Conservation (phyloP, 2,888 invertebrate species). For the Dendrolimus pini region DNA sequence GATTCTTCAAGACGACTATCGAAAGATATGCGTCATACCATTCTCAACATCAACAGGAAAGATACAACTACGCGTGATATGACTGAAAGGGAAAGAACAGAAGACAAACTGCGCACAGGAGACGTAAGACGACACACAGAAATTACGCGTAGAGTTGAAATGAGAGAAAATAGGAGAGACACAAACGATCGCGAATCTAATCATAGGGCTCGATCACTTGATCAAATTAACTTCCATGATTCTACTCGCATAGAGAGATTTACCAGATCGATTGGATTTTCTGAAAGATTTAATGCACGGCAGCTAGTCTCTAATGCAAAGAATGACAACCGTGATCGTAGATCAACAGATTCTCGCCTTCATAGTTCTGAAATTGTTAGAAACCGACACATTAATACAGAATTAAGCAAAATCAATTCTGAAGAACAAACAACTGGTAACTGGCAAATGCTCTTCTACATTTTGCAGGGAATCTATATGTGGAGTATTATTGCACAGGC, state of each 20-base stretch:
- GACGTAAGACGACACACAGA: background rate
- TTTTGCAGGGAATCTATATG: slow-evolving; percentile 50
- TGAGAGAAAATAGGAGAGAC: background rate
- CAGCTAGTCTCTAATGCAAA: background rate
- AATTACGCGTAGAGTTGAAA: background rate
- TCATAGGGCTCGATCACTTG: slow-evolving; percentile 4
- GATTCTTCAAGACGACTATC: background rate
- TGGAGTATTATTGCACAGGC: slow-evolving; percentile 40
- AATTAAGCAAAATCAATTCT: slow-evolving; percentile 9
- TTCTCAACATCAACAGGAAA: background rate
- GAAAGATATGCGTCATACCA: slow-evolving; percentile 1
- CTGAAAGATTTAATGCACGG: background rate
- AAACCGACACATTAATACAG: slow-evolving; percentile 13
- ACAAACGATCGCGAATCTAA: background rate
- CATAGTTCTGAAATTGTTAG: slow-evolving; percentile 12
- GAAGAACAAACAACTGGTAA: slow-evolving; percentile 18
- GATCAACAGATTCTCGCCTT: slow-evolving; percentile 13
- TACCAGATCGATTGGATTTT: background rate
- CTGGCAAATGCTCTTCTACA: slow-evolving; percentile 52
- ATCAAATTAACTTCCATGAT: slow-evolving; percentile 7
- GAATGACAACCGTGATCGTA: slow-evolving; percentile 9
- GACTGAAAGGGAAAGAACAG: slow-evolving; percentile 6
- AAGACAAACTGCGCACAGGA: background rate
- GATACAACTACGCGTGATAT: background rate
- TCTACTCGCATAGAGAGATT: background rate